Percentiles rank a stretch among this genome's conserved stretches.
Conservation (phyloP, 2,888 invertebrate genomes). For the Limenitis camilla region DNA sequence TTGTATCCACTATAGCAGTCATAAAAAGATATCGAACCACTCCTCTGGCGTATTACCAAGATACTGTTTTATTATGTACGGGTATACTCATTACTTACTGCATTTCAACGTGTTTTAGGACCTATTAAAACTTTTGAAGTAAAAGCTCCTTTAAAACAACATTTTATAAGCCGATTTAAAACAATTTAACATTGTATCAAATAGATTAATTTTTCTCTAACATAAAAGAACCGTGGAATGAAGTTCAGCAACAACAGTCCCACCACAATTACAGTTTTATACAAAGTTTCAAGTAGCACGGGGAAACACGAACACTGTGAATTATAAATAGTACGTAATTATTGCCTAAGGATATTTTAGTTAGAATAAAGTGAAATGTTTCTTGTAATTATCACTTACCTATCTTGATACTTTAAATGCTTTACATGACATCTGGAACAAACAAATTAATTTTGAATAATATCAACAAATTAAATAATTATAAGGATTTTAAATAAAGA, state of each 20-base stretch:
- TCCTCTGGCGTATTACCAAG: no score
- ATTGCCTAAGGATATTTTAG: constrained; percentile 20
- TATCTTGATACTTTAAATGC: constrained; percentile 32
- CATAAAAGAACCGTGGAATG: background rate
- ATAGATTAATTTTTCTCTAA: background rate
- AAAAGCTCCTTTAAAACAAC: no score
- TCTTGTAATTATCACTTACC: constrained; percentile 30
- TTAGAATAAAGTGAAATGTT: constrained; percentile 13
- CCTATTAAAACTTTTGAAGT: no score
- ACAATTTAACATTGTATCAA: no score
- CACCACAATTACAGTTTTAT: constrained; percentile 9
- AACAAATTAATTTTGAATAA: constrained; percentile 11
- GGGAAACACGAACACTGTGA: constrained; percentile 24
- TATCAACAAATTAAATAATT: constrained; percentile 54
- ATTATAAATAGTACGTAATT: constrained; percentile 30
- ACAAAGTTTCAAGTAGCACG: constrained; percentile 12
- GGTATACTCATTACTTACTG: no score
- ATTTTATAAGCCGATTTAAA: no score
- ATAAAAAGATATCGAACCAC: no score
- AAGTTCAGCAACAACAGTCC: constrained; percentile 5
- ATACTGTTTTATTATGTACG: no score
- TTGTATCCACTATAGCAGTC: no score
- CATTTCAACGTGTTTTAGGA: no score
- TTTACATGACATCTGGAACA: constrained; percentile 49
- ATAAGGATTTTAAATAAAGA: constrained; percentile 42